Evolutionary conservation across 1,140 invertebrate genomes (phyloP).

Genomic region (Belonocnema kinseyi): DNA sequence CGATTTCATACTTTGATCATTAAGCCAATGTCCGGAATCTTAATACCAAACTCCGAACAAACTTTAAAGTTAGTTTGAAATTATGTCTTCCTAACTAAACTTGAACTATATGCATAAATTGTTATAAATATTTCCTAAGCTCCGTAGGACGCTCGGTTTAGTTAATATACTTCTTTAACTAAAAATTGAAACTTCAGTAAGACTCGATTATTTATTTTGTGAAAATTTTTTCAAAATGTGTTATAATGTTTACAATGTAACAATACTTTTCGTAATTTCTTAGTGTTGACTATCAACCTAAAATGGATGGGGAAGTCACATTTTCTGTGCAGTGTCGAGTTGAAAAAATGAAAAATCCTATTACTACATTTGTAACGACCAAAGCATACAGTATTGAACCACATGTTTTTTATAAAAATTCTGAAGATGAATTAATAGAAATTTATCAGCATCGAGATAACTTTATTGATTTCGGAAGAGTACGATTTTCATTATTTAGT

Average conservation of each 20-base stretch:
- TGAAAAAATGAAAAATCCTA: conserved; percentile 65
- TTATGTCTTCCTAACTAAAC: background rate
- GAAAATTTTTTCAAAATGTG: no score
- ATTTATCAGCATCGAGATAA: conserved; percentile 61
- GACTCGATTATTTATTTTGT: no score
- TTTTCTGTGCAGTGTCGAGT: conserved; percentile 68
- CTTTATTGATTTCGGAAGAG: conserved; percentile 67
- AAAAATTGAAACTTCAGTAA: no score
- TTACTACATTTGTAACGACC: conserved; percentile 60
- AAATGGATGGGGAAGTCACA: conserved; percentile 57
- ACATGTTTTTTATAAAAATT: conserved; percentile 49
- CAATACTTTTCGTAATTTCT: conserved; percentile 43
- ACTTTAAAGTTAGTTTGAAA: conserved; percentile 51
- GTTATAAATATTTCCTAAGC: no score
- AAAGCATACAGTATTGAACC: conserved; percentile 59
- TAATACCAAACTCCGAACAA: conserved; percentile 58
- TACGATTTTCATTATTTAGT: conserved; percentile 42
- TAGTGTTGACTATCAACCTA: conserved; percentile 66
- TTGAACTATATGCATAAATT: background rate
- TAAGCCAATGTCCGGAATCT: conserved; percentile 63
- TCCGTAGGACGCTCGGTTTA: no score
- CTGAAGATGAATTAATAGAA: conserved; percentile 42
- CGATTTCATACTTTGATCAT: conserved; percentile 61
- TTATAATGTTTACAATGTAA: background rate
- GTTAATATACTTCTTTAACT: no score